These are phyloP conservation scores for Limonius californicus DNA, from an alignment of 1,140 invertebrate genomes.

Conservation along the genomic window DNA sequence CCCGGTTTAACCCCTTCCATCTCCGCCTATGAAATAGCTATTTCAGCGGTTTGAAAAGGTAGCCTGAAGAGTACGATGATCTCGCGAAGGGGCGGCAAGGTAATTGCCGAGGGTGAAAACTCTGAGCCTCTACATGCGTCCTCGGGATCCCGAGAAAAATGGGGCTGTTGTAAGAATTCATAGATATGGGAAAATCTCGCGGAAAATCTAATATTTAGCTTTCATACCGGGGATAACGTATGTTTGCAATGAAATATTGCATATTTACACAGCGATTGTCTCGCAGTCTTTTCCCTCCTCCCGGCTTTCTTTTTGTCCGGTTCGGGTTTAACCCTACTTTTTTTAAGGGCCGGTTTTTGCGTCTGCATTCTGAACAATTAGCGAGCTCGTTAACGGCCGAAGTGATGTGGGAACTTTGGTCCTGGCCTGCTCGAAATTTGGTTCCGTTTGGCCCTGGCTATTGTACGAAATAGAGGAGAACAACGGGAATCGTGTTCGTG, in stretches of 20 bases:
- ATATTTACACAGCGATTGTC: conserved; percentile 3
- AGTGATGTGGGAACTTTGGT: too few relatives aligned
- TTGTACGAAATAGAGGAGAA: neutral
- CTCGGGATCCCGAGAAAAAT: conserved; percentile 13
- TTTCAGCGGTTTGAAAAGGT: conserved; percentile 6
- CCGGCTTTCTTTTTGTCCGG: neutral
- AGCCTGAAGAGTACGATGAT: conserved; percentile 11
- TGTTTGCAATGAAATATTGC: conserved; percentile 15
- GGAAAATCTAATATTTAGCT: conserved; percentile 18
- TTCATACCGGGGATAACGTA: conserved; percentile 9
- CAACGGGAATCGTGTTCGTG: conserved; percentile 1
- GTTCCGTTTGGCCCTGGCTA: neutral
- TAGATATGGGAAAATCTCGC: conserved; percentile 17
- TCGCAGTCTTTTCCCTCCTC: too few relatives aligned
- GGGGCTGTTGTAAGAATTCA: conserved; percentile 14
- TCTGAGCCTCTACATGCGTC: conserved; percentile 6
- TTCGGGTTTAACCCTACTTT: neutral
- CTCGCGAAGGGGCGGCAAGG: neutral
- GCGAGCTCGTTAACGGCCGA: too few relatives aligned
- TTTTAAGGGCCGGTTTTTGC: neutral
- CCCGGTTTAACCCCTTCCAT: too few relatives aligned
- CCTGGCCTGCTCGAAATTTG: neutral
- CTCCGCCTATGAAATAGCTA: conserved; percentile 4
- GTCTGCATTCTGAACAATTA: too few relatives aligned
- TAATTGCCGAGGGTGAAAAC: conserved; percentile 16